A percentile compares a stretch with the other conserved stretches of the same genome.
Evolutionary conservation across 2,797 vertebrate species (phyloP).

Genomic region (Falco novaeseelandiae): DNA sequence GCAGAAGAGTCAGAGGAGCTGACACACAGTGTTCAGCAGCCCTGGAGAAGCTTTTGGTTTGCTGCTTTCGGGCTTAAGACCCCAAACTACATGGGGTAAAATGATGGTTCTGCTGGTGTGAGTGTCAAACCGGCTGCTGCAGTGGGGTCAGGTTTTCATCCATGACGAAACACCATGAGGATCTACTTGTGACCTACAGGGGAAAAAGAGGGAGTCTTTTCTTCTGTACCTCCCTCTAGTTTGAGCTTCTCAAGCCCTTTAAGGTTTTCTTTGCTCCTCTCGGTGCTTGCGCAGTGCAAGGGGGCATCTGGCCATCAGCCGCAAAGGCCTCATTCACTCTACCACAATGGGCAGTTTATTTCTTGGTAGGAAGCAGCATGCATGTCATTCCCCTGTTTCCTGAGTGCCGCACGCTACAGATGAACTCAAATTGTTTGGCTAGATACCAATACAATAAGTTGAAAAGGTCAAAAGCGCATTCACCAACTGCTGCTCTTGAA

Average conservation of each 20-base stretch:
- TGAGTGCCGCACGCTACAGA: neutral
- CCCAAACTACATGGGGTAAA: neutral
- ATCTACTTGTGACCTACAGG: neutral
- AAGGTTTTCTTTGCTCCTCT: conserved; percentile 14
- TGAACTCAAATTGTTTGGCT: conserved; percentile 67
- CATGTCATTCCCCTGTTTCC: conserved; percentile 28
- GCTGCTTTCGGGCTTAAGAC: neutral
- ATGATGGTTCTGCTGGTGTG: neutral
- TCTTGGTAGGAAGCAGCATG: neutral
- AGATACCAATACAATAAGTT: conserved; percentile 70
- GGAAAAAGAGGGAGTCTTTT: neutral
- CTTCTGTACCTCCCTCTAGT: neutral
- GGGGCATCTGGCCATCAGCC: neutral
- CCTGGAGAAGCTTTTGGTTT: neutral
- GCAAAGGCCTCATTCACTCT: conserved; percentile 28
- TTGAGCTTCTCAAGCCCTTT: neutral
- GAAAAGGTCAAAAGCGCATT: conserved; percentile 68
- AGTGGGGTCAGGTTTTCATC: neutral
- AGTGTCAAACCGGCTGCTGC: neutral
- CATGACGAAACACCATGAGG: rapidly evolving
- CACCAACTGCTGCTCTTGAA: neutral
- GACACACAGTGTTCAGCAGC: neutral
- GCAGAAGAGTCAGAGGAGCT: neutral
- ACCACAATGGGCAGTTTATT: conserved; percentile 52
- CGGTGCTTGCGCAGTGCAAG: neutral